A percentile compares a stretch with the other conserved stretches of the same genome.
phyloP scores from a whole-genome alignment of 2,888 invertebrate genomes.

The Criorhina ranunculi region DNA sequence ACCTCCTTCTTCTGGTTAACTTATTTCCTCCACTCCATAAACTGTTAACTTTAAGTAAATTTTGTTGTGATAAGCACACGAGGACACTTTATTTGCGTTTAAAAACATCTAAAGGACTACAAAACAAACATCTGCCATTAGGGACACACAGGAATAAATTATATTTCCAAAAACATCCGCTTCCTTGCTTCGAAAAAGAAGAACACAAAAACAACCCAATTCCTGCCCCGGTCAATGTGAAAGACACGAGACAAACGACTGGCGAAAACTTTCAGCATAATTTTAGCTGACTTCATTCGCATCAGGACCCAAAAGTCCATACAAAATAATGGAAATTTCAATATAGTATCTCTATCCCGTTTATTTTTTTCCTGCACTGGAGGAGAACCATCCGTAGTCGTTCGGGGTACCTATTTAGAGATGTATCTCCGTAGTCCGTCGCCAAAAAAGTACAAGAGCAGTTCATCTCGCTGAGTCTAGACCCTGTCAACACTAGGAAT shows the following conservation, averaged over 20 bases:
- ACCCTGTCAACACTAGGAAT: constrained; percentile 76
- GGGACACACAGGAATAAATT: constrained; percentile 68
- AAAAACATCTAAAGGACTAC: constrained; percentile 4
- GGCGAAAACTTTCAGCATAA: constrained; percentile 75
- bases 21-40: neutral
- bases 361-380: constrained; percentile 1
- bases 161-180: constrained; percentile 55
- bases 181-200: neutral
- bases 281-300: constrained; percentile 75
- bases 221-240: constrained; percentile 38
- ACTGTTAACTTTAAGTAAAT: constrained; percentile 27
- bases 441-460: constrained; percentile 64
- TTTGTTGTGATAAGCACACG: constrained; percentile 40
- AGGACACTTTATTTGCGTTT: constrained; percentile 20
- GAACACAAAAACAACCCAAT: constrained; percentile 6
- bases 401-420: constrained; percentile 52
- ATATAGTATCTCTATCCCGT: constrained; percentile 61
- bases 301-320: constrained; percentile 61
- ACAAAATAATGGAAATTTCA: constrained; percentile 74
- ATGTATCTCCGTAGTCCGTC: constrained; percentile 70
- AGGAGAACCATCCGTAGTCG: constrained; percentile 2
- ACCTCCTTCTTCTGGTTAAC: neutral
- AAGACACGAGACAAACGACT: constrained; percentile 57
- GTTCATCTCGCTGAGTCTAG: constrained; percentile 74
- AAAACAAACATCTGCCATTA: constrained; percentile 68